A percentile compares a stretch with the other conserved stretches of the same genome.
Evolutionary conservation across 92 coral and sea anemone species (phyloP).

Genomic region (Desmophyllum pertusum): DNA sequence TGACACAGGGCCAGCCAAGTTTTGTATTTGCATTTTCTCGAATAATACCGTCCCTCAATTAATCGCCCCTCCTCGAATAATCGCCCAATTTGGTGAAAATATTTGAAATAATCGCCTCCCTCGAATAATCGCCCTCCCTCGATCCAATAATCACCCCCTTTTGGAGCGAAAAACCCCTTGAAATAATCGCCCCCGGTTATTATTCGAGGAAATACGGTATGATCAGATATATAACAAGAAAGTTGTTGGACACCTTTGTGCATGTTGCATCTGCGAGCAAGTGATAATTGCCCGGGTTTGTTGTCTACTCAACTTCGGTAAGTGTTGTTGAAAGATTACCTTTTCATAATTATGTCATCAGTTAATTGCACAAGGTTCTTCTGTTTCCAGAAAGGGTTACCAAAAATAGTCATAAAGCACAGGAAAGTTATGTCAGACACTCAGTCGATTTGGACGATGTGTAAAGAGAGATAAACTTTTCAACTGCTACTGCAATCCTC

Average conservation of each 20-base stretch:
- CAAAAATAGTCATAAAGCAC: background rate
- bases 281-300: background rate
- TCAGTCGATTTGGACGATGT: background rate
- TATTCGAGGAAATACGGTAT: too few species aligned
- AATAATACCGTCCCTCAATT: too few species aligned
- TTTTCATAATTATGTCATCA: constrained; percentile 16
- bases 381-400: background rate
- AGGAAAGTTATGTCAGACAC: background rate
- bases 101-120: too few species aligned
- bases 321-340: constrained; percentile 19
- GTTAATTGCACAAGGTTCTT: background rate
- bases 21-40: background rate
- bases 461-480: background rate
- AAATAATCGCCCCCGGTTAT: too few species aligned
- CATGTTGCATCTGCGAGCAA: background rate
- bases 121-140: too few species aligned
- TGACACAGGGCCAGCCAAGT: background rate
- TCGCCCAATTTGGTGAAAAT: too few species aligned
- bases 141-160: too few species aligned
- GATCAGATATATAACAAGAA: background rate
- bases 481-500: background rate
- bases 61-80: too few species aligned
- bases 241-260: background rate
- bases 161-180: too few species aligned
- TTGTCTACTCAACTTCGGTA: background rate